Evolutionary conservation across 2,113 vertebrate genomes (phyloP).

Genomic region (Agapornis roseicollis): DNA sequence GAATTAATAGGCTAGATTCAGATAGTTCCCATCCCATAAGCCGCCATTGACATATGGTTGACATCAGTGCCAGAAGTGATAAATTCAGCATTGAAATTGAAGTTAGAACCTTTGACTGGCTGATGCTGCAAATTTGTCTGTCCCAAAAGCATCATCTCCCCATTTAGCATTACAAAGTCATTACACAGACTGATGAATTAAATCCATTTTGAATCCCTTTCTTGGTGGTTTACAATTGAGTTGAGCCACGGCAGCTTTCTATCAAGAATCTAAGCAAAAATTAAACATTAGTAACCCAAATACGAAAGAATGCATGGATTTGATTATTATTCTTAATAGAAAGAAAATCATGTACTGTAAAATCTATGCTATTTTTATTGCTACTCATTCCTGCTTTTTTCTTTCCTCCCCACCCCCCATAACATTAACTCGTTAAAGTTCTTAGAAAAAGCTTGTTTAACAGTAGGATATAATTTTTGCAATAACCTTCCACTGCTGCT

Average conservation of each 20-base stretch:
- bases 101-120: constrained; percentile 33
- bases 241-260: background rate
- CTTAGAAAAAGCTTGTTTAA: background rate
- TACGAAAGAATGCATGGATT: background rate
- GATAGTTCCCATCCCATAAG: background rate
- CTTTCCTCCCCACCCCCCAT: background rate
- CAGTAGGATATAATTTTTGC: background rate
- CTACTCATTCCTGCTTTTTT: accelerated
- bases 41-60: constrained; percentile 24
- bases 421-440: background rate
- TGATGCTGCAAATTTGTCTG: constrained; percentile 41
- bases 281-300: background rate
- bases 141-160: constrained; percentile 36
- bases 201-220: constrained; percentile 10
- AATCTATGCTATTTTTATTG: background rate
- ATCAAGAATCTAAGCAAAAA: background rate
- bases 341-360: background rate
- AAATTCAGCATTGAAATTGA: constrained; percentile 43
- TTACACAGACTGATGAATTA: constrained; percentile 50
- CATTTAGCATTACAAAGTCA: constrained; percentile 26
- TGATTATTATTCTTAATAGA: background rate
- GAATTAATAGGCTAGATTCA: constrained; percentile 11
- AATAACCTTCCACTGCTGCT: background rate
- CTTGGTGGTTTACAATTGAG: background rate
- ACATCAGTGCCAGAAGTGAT: constrained; percentile 47